phyloP scores from a whole-genome alignment of 2,113 vertebrate genomes.

The Elgaria multicarinata region DNA sequence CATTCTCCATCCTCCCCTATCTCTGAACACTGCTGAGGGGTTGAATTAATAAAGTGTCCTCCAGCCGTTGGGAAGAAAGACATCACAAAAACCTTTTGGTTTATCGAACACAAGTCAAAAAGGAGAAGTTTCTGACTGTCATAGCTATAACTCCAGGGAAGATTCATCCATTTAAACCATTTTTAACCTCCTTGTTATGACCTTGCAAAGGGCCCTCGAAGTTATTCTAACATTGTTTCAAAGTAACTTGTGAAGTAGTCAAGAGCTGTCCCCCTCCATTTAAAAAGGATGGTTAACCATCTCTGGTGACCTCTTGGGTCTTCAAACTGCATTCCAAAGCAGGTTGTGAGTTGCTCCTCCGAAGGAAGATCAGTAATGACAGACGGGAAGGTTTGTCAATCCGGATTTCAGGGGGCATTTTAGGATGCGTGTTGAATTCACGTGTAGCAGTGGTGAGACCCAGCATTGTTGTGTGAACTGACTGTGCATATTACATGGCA shows the following conservation, averaged over 20 bases:
- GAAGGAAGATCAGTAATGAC: background rate
- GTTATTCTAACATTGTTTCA: background rate
- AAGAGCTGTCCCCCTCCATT: background rate
- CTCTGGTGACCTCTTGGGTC: too few species aligned
- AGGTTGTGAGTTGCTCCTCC: background rate
- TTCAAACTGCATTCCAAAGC: background rate
- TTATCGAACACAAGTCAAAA: background rate
- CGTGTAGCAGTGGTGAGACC: background rate
- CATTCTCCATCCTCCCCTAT: background rate
- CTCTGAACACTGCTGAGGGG: background rate
- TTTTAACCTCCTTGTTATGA: background rate
- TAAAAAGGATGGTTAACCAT: background rate
- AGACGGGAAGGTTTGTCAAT: background rate
- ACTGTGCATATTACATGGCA: background rate
- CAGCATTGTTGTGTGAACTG: background rate
- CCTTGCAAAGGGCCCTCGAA: background rate
- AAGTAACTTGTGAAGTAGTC: too few species aligned
- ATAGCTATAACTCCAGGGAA: background rate
- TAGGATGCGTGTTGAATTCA: background rate
- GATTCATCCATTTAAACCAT: background rate
- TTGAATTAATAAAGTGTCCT: slow-evolving; percentile 5
- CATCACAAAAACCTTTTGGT: background rate
- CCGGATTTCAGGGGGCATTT: background rate
- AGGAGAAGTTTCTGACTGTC: background rate
- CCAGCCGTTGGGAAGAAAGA: background rate